Percentiles rank a stretch among this genome's conserved stretches.
Conservation (phyloP, 2,113 vertebrate species). For the Gallinago media region DNA sequence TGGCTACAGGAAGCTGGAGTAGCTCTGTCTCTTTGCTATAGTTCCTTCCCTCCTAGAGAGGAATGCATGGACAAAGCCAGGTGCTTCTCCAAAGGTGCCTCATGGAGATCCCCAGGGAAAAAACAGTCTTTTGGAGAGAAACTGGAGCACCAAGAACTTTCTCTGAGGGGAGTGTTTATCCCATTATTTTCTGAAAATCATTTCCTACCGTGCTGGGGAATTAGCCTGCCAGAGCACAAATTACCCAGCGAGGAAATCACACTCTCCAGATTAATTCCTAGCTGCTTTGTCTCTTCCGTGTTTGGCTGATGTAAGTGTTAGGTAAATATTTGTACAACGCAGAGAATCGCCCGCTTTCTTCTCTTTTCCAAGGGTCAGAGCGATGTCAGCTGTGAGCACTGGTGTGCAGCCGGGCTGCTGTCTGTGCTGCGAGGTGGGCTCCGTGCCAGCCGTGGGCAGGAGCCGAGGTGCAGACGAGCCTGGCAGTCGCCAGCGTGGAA, state of each 20-base stretch:
- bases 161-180: not conserved
- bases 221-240: not conserved
- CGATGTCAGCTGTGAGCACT: not conserved
- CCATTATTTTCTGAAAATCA: not conserved
- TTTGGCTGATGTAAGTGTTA: not conserved
- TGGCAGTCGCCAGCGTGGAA: fast-evolving
- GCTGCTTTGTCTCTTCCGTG: not conserved
- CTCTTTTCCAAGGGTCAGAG: constrained; percentile 17
- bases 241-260: not conserved
- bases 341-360: constrained; percentile 25
- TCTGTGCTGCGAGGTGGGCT: not conserved
- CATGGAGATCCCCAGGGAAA: not conserved
- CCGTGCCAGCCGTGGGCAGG: fast-evolving
- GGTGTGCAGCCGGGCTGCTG: not conserved
- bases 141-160: not conserved
- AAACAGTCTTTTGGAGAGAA: not conserved
- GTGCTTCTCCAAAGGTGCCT: not conserved
- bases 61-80: not conserved
- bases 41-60: not conserved
- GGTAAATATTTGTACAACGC: constrained; percentile 52
- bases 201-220: not conserved
- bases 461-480: fast-evolving
- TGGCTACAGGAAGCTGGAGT: not conserved
- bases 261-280: not conserved
- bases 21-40: not conserved